A percentile compares a stretch with the other conserved stretches of the same genome.
Evolutionary conservation across 2,113 vertebrate species (phyloP).

Genomic region (Sardina pilchardus): DNA sequence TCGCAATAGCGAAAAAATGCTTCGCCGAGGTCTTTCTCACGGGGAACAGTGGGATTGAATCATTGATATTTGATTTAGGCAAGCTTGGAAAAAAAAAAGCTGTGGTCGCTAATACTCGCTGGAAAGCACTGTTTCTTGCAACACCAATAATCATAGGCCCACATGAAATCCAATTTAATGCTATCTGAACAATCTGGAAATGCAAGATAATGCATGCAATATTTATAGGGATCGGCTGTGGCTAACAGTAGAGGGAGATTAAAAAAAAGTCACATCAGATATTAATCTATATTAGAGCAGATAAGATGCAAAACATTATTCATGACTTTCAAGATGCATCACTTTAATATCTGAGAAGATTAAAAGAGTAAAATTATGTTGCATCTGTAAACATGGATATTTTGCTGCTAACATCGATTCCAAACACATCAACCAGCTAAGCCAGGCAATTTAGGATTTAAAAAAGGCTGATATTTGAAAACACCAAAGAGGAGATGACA

Average conservation of each 20-base stretch:
- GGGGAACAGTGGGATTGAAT: slow-evolving; percentile 4
- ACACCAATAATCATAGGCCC: slow-evolving; percentile 5
- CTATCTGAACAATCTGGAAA: slow-evolving; percentile 17
- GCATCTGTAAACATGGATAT: slow-evolving; percentile 11
- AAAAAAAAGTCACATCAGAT: slow-evolving; percentile 30
- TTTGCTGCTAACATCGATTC: slow-evolving; percentile 3
- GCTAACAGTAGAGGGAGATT: slow-evolving; percentile 48
- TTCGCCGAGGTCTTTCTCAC: not conserved
- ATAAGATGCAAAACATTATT: slow-evolving; percentile 36
- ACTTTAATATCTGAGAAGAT: not conserved
- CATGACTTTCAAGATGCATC: slow-evolving; percentile 44
- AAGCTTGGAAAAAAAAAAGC: not conserved
- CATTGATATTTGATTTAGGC: slow-evolving; percentile 16
- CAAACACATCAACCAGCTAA: not conserved
- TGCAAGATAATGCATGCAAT: slow-evolving; percentile 57
- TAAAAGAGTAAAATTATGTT: slow-evolving; percentile 10
- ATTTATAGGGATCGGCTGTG: slow-evolving; percentile 58
- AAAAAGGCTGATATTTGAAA: slow-evolving; percentile 50
- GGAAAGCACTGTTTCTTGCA: not conserved
- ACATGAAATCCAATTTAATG: slow-evolving; percentile 16
- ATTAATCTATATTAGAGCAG: slow-evolving; percentile 41
- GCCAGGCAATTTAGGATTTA: slow-evolving; percentile 40
- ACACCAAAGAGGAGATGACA: not conserved
- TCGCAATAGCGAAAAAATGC: not conserved
- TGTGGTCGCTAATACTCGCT: not conserved